Conservation (phyloP, 2,888 invertebrate species). For the Diadromus collaris region DNA sequence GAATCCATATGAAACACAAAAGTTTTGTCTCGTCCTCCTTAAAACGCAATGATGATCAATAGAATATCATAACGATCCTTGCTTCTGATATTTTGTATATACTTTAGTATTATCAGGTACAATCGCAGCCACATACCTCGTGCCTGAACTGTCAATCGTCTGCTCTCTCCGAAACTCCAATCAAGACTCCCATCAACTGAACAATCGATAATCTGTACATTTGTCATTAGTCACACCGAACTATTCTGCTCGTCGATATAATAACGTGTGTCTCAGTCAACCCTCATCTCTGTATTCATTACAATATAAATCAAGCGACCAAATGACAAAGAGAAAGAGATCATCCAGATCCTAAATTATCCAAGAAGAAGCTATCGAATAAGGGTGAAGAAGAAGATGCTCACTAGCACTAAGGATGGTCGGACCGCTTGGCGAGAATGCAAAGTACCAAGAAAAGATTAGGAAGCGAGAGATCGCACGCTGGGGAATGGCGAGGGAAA, state of each 20-base stretch:
- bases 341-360: not conserved
- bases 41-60: not conserved
- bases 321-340: not conserved
- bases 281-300: no score
- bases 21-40: not conserved
- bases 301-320: no score
- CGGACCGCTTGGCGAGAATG: conserved; percentile 48
- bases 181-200: no score
- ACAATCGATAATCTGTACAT: no score
- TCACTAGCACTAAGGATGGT: conserved; percentile 29
- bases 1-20: not conserved
- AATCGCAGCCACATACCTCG: no score
- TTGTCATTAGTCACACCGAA: no score
- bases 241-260: no score
- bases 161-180: no score
- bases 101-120: no score
- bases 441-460: conserved; percentile 43
- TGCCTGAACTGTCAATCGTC: no score
- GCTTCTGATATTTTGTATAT: not conserved
- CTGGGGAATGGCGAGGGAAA: conserved; percentile 12
- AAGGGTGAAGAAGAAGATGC: conserved; percentile 6
- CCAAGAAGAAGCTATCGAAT: not conserved
- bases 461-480: conserved; percentile 16
- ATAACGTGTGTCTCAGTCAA: no score
- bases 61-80: not conserved